These are phyloP conservation scores for Paratilapia polleni DNA, from an alignment of 2,113 vertebrate species.

Conservation along the genomic window DNA sequence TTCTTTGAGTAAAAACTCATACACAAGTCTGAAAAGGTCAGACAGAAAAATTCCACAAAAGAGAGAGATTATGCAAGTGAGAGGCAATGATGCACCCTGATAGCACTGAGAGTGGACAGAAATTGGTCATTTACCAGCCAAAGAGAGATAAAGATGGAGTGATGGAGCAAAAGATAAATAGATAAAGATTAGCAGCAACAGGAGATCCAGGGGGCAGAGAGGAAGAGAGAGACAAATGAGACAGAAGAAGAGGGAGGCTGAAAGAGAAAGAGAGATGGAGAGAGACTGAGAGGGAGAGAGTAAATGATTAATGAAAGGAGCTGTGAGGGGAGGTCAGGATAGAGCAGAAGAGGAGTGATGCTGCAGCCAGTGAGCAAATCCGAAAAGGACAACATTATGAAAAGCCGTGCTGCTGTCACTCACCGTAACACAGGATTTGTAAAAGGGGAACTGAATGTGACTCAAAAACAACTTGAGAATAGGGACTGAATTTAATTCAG, in stretches of 20 bases:
- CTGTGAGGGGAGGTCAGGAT: conserved; percentile 62
- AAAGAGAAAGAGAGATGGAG: conserved; percentile 19
- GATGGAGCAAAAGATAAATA: conserved; percentile 38
- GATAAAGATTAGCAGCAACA: conserved; percentile 42
- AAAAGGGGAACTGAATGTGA: neutral
- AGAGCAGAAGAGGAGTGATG: conserved; percentile 49
- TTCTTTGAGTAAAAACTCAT: neutral
- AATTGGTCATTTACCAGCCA: conserved; percentile 36
- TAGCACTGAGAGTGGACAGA: conserved; percentile 32
- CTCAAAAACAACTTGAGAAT: neutral
- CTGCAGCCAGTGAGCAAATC: conserved; percentile 56
- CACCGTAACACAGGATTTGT: conserved; percentile 8
- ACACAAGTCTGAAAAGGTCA: neutral
- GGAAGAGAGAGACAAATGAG: conserved; percentile 22
- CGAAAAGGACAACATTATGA: conserved; percentile 53
- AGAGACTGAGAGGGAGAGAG: conserved; percentile 39
- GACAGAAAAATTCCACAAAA: conserved; percentile 6
- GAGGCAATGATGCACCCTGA: conserved; percentile 6
- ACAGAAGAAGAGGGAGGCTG: conserved; percentile 14
- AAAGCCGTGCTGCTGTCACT: conserved; percentile 34
- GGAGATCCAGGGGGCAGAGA: conserved; percentile 27
- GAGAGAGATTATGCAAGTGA: conserved; percentile 1
- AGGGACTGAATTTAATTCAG: neutral
- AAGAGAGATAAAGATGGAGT: conserved; percentile 45
- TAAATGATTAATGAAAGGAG: conserved; percentile 78